Evolutionary conservation across 2,888 invertebrate genomes (phyloP).

Genomic region (Philereme transversata): DNA sequence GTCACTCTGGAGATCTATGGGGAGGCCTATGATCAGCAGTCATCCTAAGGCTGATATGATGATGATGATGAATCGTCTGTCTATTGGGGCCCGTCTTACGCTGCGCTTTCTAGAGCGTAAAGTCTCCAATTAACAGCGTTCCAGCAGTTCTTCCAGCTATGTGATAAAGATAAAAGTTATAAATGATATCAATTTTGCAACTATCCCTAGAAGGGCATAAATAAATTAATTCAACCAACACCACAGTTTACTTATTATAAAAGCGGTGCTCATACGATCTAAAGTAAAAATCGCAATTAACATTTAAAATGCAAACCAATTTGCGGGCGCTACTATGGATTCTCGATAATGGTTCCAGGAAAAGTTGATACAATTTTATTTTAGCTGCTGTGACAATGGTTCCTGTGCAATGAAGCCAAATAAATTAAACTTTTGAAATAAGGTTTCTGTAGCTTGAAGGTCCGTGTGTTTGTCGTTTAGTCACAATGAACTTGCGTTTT

Average conservation of each 20-base stretch:
- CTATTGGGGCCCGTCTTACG: too few relatives aligned
- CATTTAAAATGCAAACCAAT: constrained; percentile 70
- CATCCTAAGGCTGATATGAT: too few relatives aligned
- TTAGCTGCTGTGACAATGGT: not conserved
- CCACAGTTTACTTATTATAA: constrained; percentile 30
- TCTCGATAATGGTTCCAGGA: constrained; percentile 38
- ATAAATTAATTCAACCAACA: constrained; percentile 32
- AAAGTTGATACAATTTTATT: too few relatives aligned
- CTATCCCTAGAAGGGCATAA: constrained; percentile 13
- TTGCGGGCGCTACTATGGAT: constrained; percentile 43
- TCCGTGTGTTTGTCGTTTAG: too few relatives aligned
- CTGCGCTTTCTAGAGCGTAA: too few relatives aligned
- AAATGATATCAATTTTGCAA: constrained; percentile 1
- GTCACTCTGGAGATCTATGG: too few relatives aligned
- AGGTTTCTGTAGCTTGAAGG: not conserved
- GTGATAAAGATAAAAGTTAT: not conserved
- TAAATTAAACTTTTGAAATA: not conserved
- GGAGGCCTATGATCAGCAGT: too few relatives aligned
- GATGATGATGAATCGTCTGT: too few relatives aligned
- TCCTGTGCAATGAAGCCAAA: not conserved
- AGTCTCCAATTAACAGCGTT: too few relatives aligned
- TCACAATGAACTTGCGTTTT: too few relatives aligned
- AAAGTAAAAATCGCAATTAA: constrained; percentile 58
- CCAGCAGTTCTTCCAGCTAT: too few relatives aligned
- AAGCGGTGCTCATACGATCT: constrained; percentile 38